These are phyloP conservation scores for Rhopalosiphum padi DNA, from an alignment of 1,140 invertebrate species.

Conservation along the genomic window DNA sequence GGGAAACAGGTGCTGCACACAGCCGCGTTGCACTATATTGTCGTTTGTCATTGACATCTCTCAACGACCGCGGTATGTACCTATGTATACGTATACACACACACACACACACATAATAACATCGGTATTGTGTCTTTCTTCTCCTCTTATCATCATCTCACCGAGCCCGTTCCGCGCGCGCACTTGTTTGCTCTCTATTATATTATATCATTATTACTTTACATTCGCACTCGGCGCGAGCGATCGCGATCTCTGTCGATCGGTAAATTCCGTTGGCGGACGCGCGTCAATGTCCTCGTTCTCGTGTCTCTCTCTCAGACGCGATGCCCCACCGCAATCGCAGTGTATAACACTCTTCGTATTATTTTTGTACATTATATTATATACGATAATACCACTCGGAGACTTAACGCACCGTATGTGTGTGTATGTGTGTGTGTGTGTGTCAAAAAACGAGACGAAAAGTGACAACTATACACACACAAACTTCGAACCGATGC, in stretches of 20 bases:
- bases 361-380: neutral
- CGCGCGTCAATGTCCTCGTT: conserved; percentile 31
- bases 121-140: conserved; percentile 5
- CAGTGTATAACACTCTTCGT: neutral
- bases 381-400: neutral
- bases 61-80: conserved; percentile 26
- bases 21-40: neutral
- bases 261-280: conserved; percentile 2
- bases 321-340: too few species aligned
- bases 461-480: neutral
- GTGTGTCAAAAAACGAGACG: neutral
- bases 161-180: neutral
- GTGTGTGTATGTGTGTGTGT: neutral
- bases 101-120: neutral
- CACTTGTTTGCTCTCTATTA: neutral
- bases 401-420: neutral
- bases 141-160: neutral
- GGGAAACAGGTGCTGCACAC: conserved; percentile 37
- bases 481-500: neutral
- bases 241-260: neutral
- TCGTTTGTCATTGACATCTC: conserved; percentile 54
- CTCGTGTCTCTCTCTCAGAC: neutral
- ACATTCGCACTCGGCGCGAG: neutral
- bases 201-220: neutral
- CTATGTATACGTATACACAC: neutral